Percentiles rank a stretch among this genome's conserved stretches.
These are phyloP conservation scores for Argentina silus DNA, from an alignment of 2,797 vertebrate genomes.

Conservation along the genomic window DNA sequence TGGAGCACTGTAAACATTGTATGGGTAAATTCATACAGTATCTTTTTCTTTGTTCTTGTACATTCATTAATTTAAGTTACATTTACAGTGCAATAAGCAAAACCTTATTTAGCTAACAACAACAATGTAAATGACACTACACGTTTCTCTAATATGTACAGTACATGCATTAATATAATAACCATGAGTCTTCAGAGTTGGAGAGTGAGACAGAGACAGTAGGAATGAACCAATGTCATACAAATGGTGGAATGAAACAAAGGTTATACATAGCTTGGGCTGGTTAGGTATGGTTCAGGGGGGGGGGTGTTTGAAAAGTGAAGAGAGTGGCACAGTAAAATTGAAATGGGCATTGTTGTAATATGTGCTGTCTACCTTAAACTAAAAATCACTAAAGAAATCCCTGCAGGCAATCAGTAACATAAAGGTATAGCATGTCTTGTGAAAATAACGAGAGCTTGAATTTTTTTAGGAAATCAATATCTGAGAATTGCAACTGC, in stretches of 20 bases:
- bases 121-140: neutral
- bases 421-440: neutral
- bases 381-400: neutral
- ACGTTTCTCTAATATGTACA: neutral
- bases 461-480: neutral
- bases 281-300: conserved; percentile 15
- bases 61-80: conserved; percentile 1
- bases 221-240: conserved; percentile 23
- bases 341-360: conserved; percentile 74
- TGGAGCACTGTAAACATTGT: conserved; percentile 26
- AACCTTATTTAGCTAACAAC: conserved; percentile 41
- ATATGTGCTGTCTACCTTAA: conserved; percentile 36
- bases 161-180: too few relatives aligned
- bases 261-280: conserved; percentile 23
- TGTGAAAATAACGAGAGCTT: neutral
- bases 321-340: conserved; percentile 31
- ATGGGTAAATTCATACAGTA: conserved; percentile 22
- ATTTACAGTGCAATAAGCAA: conserved; percentile 58
- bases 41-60: neutral
- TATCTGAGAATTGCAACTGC: neutral
- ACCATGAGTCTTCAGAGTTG: neutral
- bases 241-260: conserved; percentile 34
- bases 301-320: conserved; percentile 30
- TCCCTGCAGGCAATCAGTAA: too few relatives aligned
- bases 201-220: conserved; percentile 18